Base-by-base conservation (phyloP, 1,140 invertebrate genomes). In the Penaeus vannamei region DNA sequence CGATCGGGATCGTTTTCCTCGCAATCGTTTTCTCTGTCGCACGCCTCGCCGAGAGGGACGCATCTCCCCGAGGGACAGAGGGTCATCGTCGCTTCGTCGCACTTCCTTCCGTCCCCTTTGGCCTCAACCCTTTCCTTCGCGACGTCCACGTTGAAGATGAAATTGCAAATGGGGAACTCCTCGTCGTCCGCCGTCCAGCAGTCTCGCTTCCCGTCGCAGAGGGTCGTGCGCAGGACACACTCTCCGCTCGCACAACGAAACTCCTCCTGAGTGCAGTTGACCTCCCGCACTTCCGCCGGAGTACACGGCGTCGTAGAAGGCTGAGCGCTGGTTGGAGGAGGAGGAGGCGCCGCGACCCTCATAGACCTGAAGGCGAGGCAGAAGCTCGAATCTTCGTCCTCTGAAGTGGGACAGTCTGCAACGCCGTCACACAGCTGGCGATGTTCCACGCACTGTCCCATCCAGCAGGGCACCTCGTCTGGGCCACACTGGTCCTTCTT, bases 321-420 rank as follows among this genome's bases (percentile, higher is more conserved):
- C 5, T 36, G 72, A 17, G 19, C 42, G 72, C 29, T 32, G 72
- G 26, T 76, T 29, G n/a, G 53, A 53, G 42, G 29, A 32, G 72
- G 17, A 7, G 42, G 29, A 32, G 72, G 17, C 3, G 42, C 60
- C 7, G 26, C 53, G n/a, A 69, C 59, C n/a, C 59, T 64, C 10
- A 89, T 64, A 17, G 82, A 61, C 0, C n/a, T 80, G 23, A 85
- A 89, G 29, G 87, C 81, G 7, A 81, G 36, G 23, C 87, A 89
- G 59, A 89, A 89, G 62, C 64, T 62, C 26, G 17, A 8, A 29
- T 89, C 87, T 26, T 89, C 87, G 12, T 89, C 87, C 83, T 85
- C 87, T n/a, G 82, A 72, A 46, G 81, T 29, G 23, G 87, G 87
- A 29, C 87, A 89, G 72, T 89, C 87, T 8, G 87, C 59, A 8